These are phyloP conservation scores for Oligia strigilis DNA, from an alignment of 2,888 invertebrate species.

Conservation along the genomic window DNA sequence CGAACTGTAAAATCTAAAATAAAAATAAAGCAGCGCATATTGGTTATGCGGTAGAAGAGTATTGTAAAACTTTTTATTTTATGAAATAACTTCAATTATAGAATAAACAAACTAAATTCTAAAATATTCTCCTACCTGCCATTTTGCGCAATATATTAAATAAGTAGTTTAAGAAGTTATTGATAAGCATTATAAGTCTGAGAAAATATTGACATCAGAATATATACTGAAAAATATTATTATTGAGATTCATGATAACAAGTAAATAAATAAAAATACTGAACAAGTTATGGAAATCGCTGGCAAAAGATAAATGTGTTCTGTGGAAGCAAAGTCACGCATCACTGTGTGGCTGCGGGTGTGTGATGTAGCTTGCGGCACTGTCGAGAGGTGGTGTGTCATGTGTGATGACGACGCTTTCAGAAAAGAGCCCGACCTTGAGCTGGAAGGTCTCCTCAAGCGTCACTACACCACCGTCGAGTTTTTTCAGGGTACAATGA, in stretches of 20 bases:
- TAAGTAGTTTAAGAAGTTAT: constrained; percentile 10
- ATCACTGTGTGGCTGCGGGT: constrained; percentile 18
- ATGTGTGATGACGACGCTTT: constrained; percentile 89
- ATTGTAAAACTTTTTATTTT: neutral
- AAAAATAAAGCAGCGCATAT: neutral
- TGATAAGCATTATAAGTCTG: constrained; percentile 18
- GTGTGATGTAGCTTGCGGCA: constrained; percentile 48
- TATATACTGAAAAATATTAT: constrained; percentile 10
- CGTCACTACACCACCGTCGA: constrained; percentile 99
- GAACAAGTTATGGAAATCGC: constrained; percentile 28
- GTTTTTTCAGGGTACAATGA: constrained; percentile 99
- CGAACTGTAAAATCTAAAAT: neutral
- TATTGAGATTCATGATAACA: constrained; percentile 11
- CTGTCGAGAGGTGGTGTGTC: constrained; percentile 74
- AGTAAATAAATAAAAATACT: constrained; percentile 46
- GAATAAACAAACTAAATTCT: neutral
- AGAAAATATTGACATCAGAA: constrained; percentile 35
- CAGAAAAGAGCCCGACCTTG: constrained; percentile 99
- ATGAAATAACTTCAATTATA: neutral
- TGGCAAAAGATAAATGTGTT: constrained; percentile 32
- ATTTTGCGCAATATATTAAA: constrained; percentile 3
- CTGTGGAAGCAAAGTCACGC: constrained; percentile 30
- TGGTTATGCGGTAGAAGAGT: constrained; percentile 15
- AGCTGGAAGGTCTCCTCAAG: constrained; percentile 99
- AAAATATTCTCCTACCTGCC: constrained; percentile 19